Percentiles rank a stretch among this genome's conserved stretches.
These are phyloP conservation scores for Atethmia centrago DNA, from an alignment of 2,888 invertebrate species.

Conservation along the genomic window DNA sequence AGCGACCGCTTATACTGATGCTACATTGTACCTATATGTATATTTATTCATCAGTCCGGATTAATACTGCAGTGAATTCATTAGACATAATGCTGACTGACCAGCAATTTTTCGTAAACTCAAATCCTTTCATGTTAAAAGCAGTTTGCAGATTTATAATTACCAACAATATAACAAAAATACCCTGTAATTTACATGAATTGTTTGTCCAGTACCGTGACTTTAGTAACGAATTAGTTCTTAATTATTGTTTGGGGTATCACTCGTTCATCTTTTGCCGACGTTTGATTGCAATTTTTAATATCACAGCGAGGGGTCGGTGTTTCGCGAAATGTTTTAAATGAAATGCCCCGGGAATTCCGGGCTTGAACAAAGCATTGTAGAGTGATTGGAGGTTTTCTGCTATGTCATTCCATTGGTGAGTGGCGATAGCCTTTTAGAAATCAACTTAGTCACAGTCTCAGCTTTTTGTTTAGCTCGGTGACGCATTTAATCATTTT, in stretches of 20 bases:
- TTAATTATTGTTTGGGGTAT: slow-evolving; percentile 50
- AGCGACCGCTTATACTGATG: neutral
- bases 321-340: slow-evolving; percentile 61
- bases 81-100: neutral
- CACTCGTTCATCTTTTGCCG: slow-evolving; percentile 54
- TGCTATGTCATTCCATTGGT: slow-evolving; percentile 58
- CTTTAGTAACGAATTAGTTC: slow-evolving; percentile 36
- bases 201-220: slow-evolving; percentile 18
- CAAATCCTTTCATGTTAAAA: neutral
- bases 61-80: slow-evolving; percentile 16
- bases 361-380: slow-evolving; percentile 64
- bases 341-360: slow-evolving; percentile 62
- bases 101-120: neutral
- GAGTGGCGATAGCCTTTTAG: slow-evolving; percentile 47
- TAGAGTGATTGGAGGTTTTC: slow-evolving; percentile 56
- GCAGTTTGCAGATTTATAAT: slow-evolving; percentile 1
- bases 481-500: slow-evolving; percentile 58
- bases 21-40: neutral
- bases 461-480: slow-evolving; percentile 37
- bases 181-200: slow-evolving; percentile 31
- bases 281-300: slow-evolving; percentile 68
- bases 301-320: slow-evolving; percentile 68
- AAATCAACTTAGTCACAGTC: slow-evolving; percentile 58
- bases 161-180: slow-evolving; percentile 16
- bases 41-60: slow-evolving; percentile 2